Base-by-base conservation (phyloP, 2,888 invertebrate species). In the Monoplex corrugatus region DNA sequence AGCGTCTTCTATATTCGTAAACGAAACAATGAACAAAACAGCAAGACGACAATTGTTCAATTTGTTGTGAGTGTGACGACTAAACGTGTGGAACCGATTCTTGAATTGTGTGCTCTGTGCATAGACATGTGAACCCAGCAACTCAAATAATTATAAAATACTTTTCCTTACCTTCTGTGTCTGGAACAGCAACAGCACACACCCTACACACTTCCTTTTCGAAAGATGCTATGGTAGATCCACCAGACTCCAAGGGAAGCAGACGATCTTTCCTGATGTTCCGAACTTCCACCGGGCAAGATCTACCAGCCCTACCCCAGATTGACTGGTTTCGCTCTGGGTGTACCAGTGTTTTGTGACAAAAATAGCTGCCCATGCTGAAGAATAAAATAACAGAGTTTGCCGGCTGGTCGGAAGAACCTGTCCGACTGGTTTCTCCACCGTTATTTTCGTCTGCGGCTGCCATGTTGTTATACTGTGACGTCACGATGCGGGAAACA, bases 291-390 rank as follows among this genome's bases (percentile, higher is more conserved):
- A 82, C 88, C 88, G 84, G 72, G 28, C 44, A 43, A 43, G 32
- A 28, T 82, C 44, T 86, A 43, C 40, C 38, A 40, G 89, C 86
- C 86, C 89, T 78, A 72, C 90, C 90, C 88, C 87, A 86, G 83
- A 83, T 38, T 44, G 86, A 90, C 90, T 83, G 89, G 89, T 89
- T 90, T 89, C 78, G 86, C 68, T 63, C 68, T 50, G 86, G 88
- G 86, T 89, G 90, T 90, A 83, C 83, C 68, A 86, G 72, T 63
- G 75, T 75, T 63, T 44, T 83, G 72, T 68, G 83, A 88, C 89
- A 84, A 91, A 91, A 91, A 91, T 91, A 91, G 88, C 89, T 72
- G 86, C 38, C 90, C 91, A 91, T 90, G 89, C 87, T 43, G 88
- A 38, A 83, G 43, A 50, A 50, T 50, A 63, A 88, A 83, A 88